phyloP scores from a whole-genome alignment of 2,797 vertebrate species.

The Cyclopterus lumpus region DNA sequence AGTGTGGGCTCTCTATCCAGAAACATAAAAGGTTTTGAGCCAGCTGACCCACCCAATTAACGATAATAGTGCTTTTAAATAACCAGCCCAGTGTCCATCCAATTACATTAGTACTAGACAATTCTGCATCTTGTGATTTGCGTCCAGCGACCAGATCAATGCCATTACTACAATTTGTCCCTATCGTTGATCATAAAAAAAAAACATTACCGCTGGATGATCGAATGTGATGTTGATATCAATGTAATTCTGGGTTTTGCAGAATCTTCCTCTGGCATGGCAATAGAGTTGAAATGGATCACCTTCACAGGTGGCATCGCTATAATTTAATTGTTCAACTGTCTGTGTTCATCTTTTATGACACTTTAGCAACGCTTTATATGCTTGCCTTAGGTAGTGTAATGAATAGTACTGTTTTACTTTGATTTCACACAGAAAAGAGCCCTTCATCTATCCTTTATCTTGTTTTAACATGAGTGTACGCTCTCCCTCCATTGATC shows the following conservation, averaged over 20 bases:
- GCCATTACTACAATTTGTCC: not conserved
- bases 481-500: slow-evolving; percentile 70
- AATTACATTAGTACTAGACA: not conserved
- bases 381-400: slow-evolving; percentile 40
- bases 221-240: not conserved
- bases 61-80: not conserved
- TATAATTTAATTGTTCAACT: slow-evolving; percentile 10
- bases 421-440: slow-evolving; percentile 59
- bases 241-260: slow-evolving; percentile 1
- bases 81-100: not conserved
- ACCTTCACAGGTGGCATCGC: slow-evolving; percentile 23
- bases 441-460: slow-evolving; percentile 48
- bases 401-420: slow-evolving; percentile 28
- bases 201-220: not conserved
- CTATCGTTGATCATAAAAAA: not conserved
- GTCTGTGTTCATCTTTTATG: slow-evolving; percentile 37
- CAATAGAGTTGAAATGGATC: slow-evolving; percentile 21
- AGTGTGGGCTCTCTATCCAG: not conserved
- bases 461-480: slow-evolving; percentile 35
- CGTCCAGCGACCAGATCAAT: not conserved
- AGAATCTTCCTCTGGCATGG: not conserved
- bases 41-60: not conserved
- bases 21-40: not conserved
- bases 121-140: not conserved
- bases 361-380: slow-evolving; percentile 35